Evolutionary conservation across 1,140 invertebrate genomes (phyloP), one percentile per base, ranked within the genome.

Genomic region (Cardiocondyla obscurior): DNA sequence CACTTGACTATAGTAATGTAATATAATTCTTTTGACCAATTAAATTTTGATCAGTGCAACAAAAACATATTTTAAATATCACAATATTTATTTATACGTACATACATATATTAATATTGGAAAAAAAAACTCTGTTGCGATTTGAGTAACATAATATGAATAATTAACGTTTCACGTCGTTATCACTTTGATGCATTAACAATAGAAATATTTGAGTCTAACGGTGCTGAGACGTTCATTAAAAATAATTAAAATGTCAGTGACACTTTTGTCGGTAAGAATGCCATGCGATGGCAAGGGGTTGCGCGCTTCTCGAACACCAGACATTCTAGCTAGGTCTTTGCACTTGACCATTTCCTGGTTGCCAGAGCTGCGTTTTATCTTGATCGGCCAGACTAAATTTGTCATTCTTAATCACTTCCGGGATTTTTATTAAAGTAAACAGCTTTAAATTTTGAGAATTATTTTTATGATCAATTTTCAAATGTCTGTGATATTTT

Each of bases 311-410:
- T 85, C 36, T 83, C 85, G 88, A 83, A 84, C 86, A 89, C 83
- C 86, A 74, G 57, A 72, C 88, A 91, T 93, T 92, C 89, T 88
- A 58, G 82, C 82, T 87, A 83, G 91, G 92, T 92, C 90, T 92
- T 93, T 93, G 92, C 90, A 88, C 92, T 90, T 90, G 91, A 91
- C 90, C 90, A 90, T 84, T 91, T 90, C 89, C 88, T 90, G 88
- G 88, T 92, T 33, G 39, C 22, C 33, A 46, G 70, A 25, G 58
- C 1, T 5, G 28, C 22, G 7, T 42, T 36, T 28, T 30, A 25
- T 39, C 30, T 60, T 25, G 30, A 60, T 30, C 55, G 22, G 39
- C 30, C 60, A 51, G 30, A 10, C 7, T n/a, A 36, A 57, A 16
- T 51, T 19, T 76, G 25, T 28, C 46, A 39, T 16, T 62, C 14